Evolutionary conservation across 1,140 invertebrate genomes (phyloP).

Genomic region (Drosophila leontia): DNA sequence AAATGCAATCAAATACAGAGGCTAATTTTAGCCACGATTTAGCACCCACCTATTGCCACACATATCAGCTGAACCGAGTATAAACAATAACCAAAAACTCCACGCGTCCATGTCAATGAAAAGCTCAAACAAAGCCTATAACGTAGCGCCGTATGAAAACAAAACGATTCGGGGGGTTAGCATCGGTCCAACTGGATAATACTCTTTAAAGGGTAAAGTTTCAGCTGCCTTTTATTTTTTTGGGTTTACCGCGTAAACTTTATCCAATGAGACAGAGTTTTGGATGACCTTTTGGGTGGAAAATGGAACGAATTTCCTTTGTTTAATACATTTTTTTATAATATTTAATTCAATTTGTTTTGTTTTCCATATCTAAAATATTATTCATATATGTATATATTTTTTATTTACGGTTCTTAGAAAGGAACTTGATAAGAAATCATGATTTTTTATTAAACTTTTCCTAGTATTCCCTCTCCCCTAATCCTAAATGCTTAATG

Average conservation of each 20-base stretch:
- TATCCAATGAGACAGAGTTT: neutral
- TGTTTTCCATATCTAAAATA: neutral
- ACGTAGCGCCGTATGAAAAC: slow-evolving; percentile 41
- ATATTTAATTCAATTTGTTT: neutral
- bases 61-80: slow-evolving; percentile 30
- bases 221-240: slow-evolving; percentile 6
- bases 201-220: slow-evolving; percentile 7
- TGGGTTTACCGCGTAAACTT: neutral
- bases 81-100: slow-evolving; percentile 48
- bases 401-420: neutral
- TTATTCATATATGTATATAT: neutral
- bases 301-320: neutral
- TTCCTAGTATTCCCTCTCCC: neutral
- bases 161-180: slow-evolving; percentile 5
- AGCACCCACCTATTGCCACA: slow-evolving; percentile 55
- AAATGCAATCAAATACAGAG: slow-evolving; percentile 53
- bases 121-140: slow-evolving; percentile 54
- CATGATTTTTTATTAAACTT: too few species aligned
- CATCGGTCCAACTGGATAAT: slow-evolving; percentile 4
- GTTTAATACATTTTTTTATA: neutral
- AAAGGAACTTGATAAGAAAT: neutral
- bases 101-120: slow-evolving; percentile 48
- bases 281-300: neutral
- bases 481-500: too few species aligned
- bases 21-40: slow-evolving; percentile 60